These are phyloP conservation scores for Drosophila hamatofila DNA, from an alignment of 2,888 invertebrate species.

Conservation along the genomic window DNA sequence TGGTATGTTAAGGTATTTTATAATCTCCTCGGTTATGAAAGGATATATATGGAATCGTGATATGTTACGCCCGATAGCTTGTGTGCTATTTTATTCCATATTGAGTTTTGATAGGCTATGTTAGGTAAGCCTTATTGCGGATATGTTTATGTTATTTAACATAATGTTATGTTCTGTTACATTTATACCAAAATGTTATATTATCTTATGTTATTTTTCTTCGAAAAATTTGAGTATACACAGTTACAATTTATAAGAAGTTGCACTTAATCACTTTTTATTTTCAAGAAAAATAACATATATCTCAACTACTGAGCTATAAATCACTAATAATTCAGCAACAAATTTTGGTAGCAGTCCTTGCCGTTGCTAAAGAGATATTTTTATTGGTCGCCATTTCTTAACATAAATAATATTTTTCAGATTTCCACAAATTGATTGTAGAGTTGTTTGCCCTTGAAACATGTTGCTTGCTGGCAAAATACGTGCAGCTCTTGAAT, in stretches of 20 bases:
- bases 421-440: neutral
- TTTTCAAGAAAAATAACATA: neutral
- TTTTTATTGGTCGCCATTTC: neutral
- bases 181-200: neutral
- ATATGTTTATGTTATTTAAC: too few relatives aligned
- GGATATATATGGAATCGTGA: too few relatives aligned
- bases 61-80: too few relatives aligned
- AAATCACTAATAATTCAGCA: neutral
- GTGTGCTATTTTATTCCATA: too few relatives aligned
- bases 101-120: neutral
- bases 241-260: too few relatives aligned
- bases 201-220: too few relatives aligned
- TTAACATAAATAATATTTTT: constrained; percentile 3
- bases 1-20: neutral
- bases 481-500: neutral
- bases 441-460: constrained; percentile 10
- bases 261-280: neutral
- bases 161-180: neutral
- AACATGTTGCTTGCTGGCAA: neutral
- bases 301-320: neutral
- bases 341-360: neutral
- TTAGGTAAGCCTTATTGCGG: neutral
- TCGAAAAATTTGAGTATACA: neutral
- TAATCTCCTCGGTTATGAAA: neutral
- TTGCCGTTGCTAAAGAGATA: neutral